These are phyloP conservation scores for Gymnarchus niloticus DNA, from an alignment of 2,113 vertebrate species.

Conservation along the genomic window DNA sequence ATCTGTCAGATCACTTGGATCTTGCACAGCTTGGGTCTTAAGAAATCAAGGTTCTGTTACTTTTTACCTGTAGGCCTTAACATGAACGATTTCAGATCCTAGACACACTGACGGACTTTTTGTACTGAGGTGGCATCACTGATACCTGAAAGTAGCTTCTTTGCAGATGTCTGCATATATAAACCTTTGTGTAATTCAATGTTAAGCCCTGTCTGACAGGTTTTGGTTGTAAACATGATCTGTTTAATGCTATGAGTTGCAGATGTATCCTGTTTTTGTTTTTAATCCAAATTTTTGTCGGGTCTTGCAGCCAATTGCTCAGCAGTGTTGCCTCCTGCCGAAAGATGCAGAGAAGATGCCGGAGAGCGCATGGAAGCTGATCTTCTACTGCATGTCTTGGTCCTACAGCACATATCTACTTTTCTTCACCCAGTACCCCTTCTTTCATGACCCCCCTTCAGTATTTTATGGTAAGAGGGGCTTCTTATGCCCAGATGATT, in stretches of 20 bases:
- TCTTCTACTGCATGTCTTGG: constrained; percentile 88
- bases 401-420: constrained; percentile 86
- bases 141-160: too few species aligned
- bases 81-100: too few species aligned
- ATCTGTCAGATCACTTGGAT: not conserved
- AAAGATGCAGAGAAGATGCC: constrained; percentile 92
- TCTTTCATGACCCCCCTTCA: constrained; percentile 85
- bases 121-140: too few species aligned
- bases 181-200: too few species aligned
- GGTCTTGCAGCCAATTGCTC: constrained; percentile 73
- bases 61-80: not conserved
- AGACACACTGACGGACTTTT: too few species aligned
- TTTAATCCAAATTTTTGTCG: not conserved
- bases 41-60: too few species aligned
- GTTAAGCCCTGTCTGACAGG: too few species aligned
- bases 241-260: not conserved
- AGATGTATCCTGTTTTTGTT: not conserved
- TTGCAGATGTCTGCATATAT: too few species aligned
- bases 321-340: constrained; percentile 73
- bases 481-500: not conserved
- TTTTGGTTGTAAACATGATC: not conserved
- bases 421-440: constrained; percentile 82
- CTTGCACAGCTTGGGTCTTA: not conserved
- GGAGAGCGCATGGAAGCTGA: constrained; percentile 93
- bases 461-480: constrained; percentile 76